Conservation (phyloP, 2,888 invertebrate genomes). For the Anagyrus pseudococci region DNA sequence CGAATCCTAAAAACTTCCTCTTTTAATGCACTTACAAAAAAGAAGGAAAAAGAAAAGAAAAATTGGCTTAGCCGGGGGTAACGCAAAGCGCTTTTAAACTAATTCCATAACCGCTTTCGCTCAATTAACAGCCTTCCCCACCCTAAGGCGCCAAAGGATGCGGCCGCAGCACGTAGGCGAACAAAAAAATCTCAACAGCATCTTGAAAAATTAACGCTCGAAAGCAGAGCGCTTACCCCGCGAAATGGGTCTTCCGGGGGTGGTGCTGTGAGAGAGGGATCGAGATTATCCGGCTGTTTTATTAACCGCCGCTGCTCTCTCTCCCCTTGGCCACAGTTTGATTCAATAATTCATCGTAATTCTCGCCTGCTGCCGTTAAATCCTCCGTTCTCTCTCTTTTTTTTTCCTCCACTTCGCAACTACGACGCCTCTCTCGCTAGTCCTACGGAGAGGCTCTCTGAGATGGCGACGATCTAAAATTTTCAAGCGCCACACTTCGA, state of each 20-base stretch:
- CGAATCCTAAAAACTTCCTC: too few relatives aligned
- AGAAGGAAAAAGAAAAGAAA: too few relatives aligned
- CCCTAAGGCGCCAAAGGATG: background rate
- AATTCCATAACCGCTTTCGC: constrained; percentile 7
- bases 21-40: too few relatives aligned
- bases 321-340: background rate
- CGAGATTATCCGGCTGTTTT: constrained; percentile 26
- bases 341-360: constrained; percentile 28
- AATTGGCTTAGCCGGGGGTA: background rate
- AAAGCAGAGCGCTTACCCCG: background rate
- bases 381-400: background rate
- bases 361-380: constrained; percentile 17
- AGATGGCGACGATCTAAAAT: constrained; percentile 16
- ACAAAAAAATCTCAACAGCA: background rate
- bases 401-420: too few relatives aligned
- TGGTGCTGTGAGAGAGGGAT: background rate
- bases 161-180: background rate
- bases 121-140: background rate
- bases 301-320: constrained; percentile 12
- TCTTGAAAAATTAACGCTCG: constrained; percentile 20
- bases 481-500: constrained; percentile 8
- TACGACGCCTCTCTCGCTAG: too few relatives aligned
- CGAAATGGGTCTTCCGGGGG: constrained; percentile 13
- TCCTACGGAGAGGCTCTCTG: too few relatives aligned
- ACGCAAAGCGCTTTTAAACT: constrained; percentile 6